Base-by-base conservation (phyloP, 2,888 invertebrate genomes). In the Corythucha ciliata region DNA sequence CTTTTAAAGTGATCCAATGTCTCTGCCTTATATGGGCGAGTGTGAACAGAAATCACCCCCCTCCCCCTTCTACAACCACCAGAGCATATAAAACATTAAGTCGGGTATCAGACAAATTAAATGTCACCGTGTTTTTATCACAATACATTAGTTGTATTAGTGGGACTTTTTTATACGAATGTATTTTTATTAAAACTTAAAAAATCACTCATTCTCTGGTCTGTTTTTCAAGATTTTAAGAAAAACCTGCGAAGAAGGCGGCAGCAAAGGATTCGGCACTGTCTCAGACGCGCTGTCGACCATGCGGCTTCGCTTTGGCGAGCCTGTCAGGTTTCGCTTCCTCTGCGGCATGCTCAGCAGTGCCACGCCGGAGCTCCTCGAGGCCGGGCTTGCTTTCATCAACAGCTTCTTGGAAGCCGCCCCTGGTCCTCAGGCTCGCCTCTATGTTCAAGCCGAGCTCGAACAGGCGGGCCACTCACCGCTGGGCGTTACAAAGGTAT, bases 221-320 rank as follows among this genome's bases (percentile, higher is more conserved):
- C 18, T 48, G 5, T 37, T 41, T 4, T 48, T 74, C 2, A 72
- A 89, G 84, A 74, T 93, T 37, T 73, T 93, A 60, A 86, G 89
- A 41, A 81, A 83, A 65, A 81, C 86, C 16, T 89, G 91, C 66
- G 83, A 84, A 61, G 74, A 79, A 12, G 76, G 79, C 7, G 78
- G 76, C n/a, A 72, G 61, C 0, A 76, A 74, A 49, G 92, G 91
- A 1, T 89, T 91, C 70, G 77, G 80, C 32, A 81, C 86, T 57
- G 87, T 93, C 14, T 85, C 91, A 1, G 93, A 93, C 68, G 90
- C 93, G 0, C 76, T 93, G 58, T 88, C 91, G 0, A 89, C 91
- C 0, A 73, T 93, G 47, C 75, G 92, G 29, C 72, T 93, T 5
- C 77, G 90, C 53, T 88, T 87, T 65, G 91, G 90, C 3, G 93